A percentile compares a stretch with the other conserved stretches of the same genome.
Conservation (phyloP, 1,140 invertebrate species). For the Drosophila asahinai region DNA sequence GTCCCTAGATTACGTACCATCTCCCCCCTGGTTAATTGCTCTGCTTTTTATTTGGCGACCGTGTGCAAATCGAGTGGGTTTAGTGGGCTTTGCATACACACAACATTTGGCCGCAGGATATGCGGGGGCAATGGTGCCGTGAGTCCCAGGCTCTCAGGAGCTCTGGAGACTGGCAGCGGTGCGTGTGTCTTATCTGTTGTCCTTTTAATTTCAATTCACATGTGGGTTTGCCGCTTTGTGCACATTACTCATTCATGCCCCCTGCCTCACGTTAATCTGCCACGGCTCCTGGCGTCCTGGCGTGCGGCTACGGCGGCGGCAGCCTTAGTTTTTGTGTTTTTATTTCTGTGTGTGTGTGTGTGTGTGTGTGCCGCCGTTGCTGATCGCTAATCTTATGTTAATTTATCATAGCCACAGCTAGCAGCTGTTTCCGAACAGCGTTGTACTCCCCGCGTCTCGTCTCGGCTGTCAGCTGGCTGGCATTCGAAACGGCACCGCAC, state of each 20-base stretch:
- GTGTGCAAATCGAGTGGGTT: neutral
- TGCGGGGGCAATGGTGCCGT: conserved; percentile 2
- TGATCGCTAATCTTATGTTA: conserved; percentile 24
- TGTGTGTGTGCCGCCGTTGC: conserved; percentile 3
- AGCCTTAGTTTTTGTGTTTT: conserved; percentile 10
- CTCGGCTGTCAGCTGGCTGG: conserved; percentile 13
- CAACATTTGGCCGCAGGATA: conserved; percentile 11
- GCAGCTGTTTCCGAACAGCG: conserved; percentile 9
- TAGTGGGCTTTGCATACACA: neutral
- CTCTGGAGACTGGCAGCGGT: conserved; percentile 20
- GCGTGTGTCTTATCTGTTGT: conserved; percentile 76
- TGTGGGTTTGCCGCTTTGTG: conserved; percentile 76
- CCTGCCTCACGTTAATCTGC: conserved; percentile 9
- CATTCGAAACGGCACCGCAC: neutral
- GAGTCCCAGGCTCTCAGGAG: neutral
- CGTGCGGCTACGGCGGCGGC: neutral
- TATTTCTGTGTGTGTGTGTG: neutral
- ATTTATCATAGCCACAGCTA: conserved; percentile 15
- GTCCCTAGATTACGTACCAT: conserved; percentile 1
- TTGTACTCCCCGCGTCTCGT: neutral
- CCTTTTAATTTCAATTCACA: conserved; percentile 78
- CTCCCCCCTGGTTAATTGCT: neutral
- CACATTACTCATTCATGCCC: conserved; percentile 71
- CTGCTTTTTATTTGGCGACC: neutral
- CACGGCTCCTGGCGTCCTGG: conserved; percentile 6